phyloP scores from a whole-genome alignment of 1,140 invertebrate species.

The Drosophila arawakana region DNA sequence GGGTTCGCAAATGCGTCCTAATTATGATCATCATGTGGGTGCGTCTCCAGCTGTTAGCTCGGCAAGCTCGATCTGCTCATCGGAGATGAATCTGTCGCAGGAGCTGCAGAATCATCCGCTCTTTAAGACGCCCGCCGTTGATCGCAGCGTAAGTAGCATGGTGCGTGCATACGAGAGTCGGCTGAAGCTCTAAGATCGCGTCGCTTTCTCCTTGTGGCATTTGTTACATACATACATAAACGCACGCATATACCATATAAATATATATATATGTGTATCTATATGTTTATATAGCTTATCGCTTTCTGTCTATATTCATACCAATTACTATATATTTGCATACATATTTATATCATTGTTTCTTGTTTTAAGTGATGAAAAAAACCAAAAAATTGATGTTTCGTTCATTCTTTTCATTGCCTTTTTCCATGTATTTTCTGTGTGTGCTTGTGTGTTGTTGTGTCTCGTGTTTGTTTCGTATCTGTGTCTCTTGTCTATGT shows the following conservation, averaged over 20 bases:
- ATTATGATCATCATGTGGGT: slow-evolving; percentile 75
- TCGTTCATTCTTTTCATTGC: slow-evolving; percentile 51
- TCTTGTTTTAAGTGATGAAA: slow-evolving; percentile 5
- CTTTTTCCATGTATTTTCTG: slow-evolving; percentile 73
- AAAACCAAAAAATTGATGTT: slow-evolving; percentile 60
- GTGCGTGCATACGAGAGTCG: slow-evolving; percentile 64
- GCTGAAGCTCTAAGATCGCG: slow-evolving; percentile 39
- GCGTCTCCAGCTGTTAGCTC: slow-evolving; percentile 82
- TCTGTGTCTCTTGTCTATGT: slow-evolving; percentile 50
- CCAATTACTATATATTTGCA: not conserved
- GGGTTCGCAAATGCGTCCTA: slow-evolving; percentile 54
- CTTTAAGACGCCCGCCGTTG: slow-evolving; percentile 80
- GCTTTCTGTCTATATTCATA: slow-evolving; percentile 27
- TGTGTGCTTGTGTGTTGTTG: slow-evolving; percentile 57
- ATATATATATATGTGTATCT: too few relatives aligned
- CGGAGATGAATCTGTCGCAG: slow-evolving; percentile 84
- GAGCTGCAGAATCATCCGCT: slow-evolving; percentile 84
- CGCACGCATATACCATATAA: too few relatives aligned
- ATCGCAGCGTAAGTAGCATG: slow-evolving; percentile 82
- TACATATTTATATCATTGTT: not conserved
- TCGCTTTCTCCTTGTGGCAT: slow-evolving; percentile 50
- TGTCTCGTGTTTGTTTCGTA: slow-evolving; percentile 35
- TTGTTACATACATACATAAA: too few relatives aligned
- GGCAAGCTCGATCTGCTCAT: slow-evolving; percentile 81
- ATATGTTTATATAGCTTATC: slow-evolving; percentile 31